Percentiles rank a stretch among this genome's conserved stretches.
Evolutionary conservation across 2,797 vertebrate genomes (phyloP).

Genomic region (Cirrhinus mrigala): DNA sequence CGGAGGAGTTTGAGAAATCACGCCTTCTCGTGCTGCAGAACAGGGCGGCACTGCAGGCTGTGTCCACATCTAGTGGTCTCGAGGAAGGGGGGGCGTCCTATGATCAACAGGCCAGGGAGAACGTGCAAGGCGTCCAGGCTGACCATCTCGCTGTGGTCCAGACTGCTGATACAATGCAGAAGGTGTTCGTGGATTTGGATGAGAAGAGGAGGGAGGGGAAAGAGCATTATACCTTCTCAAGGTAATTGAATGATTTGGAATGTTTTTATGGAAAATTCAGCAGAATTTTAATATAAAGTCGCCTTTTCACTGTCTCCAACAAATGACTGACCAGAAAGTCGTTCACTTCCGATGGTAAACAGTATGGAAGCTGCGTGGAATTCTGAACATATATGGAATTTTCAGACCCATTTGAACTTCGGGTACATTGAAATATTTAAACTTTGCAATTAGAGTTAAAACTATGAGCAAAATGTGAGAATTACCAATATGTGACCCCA

Average conservation of each 20-base stretch:
- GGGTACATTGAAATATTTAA: neutral
- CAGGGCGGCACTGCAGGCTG: conserved; percentile 77
- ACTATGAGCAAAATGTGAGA: neutral
- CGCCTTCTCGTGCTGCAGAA: conserved; percentile 82
- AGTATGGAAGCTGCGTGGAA: neutral
- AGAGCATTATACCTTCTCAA: conserved; percentile 67
- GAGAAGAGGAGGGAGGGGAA: conserved; percentile 77
- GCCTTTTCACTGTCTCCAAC: neutral
- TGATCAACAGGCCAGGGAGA: conserved; percentile 75
- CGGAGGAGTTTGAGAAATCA: conserved; percentile 78
- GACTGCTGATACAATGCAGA: conserved; percentile 77
- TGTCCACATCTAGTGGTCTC: conserved; percentile 75
- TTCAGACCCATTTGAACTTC: neutral
- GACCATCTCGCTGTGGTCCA: conserved; percentile 73
- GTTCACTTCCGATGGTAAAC: neutral
- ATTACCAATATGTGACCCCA: neutral
- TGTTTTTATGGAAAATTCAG: neutral
- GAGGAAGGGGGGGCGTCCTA: conserved; percentile 75
- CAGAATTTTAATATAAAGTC: neutral
- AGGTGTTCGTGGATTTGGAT: conserved; percentile 76
- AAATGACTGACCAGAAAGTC: neutral
- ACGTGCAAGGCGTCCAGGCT: conserved; percentile 72
- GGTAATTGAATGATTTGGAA: conserved; percentile 61
- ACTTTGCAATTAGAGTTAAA: neutral
- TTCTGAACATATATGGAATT: neutral